These are phyloP conservation scores for Oreortyx pictus DNA, from an alignment of 2,797 vertebrate genomes.

Conservation along the genomic window DNA sequence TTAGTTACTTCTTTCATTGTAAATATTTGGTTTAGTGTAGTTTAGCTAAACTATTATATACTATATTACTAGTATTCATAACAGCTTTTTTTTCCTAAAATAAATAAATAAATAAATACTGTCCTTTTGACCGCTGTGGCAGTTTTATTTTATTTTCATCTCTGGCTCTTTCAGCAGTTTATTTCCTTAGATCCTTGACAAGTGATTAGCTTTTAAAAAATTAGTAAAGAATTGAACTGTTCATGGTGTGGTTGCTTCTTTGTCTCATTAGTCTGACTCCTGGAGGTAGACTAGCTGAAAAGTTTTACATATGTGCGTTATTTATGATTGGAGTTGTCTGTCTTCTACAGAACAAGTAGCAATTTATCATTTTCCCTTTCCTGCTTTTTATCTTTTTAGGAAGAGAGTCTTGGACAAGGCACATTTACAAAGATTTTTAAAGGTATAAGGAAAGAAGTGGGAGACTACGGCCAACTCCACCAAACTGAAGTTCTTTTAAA, in stretches of 20 bases:
- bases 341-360: background rate
- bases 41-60: no score
- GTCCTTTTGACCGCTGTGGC: background rate
- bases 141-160: background rate
- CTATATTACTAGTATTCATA: background rate
- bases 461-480: conserved; percentile 92
- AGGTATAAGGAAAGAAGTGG: conserved; percentile 89
- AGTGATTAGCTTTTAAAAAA: background rate
- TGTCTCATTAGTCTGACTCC: background rate
- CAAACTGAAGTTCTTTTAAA: conserved; percentile 94
- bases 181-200: background rate
- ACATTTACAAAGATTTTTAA: conserved; percentile 96
- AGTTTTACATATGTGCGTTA: background rate
- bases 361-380: background rate
- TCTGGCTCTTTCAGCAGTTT: background rate
- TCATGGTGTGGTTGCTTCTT: background rate
- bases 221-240: background rate
- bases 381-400: conserved; percentile 74
- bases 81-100: background rate
- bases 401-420: conserved; percentile 93
- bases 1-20: background rate
- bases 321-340: background rate
- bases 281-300: background rate
- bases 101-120: no score
- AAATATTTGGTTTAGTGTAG: background rate